Evolutionary conservation across 2,888 invertebrate genomes (phyloP).

Genomic region (Aleiodes testaceus): DNA sequence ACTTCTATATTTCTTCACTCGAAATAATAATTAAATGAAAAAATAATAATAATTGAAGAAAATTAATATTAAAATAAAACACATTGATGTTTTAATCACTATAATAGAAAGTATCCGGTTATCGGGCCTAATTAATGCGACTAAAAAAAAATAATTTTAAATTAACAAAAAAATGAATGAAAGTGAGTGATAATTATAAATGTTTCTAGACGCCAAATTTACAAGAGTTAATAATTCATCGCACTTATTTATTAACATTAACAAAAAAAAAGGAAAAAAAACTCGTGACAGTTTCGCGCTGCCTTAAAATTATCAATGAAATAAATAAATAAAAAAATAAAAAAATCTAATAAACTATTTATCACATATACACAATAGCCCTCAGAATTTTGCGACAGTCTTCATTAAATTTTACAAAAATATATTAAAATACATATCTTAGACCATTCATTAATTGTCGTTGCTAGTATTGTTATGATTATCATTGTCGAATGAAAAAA

Average conservation of each 20-base stretch:
- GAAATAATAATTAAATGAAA: slow-evolving; percentile 41
- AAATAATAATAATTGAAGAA: slow-evolving; percentile 8
- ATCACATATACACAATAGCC: neutral
- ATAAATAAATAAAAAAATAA: slow-evolving; percentile 1
- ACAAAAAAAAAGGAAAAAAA: neutral
- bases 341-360: neutral
- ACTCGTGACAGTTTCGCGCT: slow-evolving; percentile 31
- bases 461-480: slow-evolving; percentile 31
- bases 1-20: slow-evolving; percentile 20
- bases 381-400: neutral
- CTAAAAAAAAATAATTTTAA: slow-evolving; percentile 48
- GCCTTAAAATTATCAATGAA: slow-evolving; percentile 23
- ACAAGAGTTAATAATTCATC: slow-evolving; percentile 21
- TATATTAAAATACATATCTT: slow-evolving; percentile 14
- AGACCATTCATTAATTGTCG: slow-evolving; percentile 16
- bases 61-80: slow-evolving; percentile 22
- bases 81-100: slow-evolving; percentile 43
- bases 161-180: neutral
- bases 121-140: slow-evolving; percentile 50
- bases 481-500: slow-evolving; percentile 15
- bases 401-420: neutral
- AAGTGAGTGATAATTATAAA: slow-evolving; percentile 14
- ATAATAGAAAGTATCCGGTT: slow-evolving; percentile 45
- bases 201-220: slow-evolving; percentile 32
- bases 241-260: slow-evolving; percentile 28